A percentile compares a stretch with the other conserved stretches of the same genome.
Evolutionary conservation across 2,113 vertebrate species (phyloP).

Genomic region (Eulacestoma nigropectus): DNA sequence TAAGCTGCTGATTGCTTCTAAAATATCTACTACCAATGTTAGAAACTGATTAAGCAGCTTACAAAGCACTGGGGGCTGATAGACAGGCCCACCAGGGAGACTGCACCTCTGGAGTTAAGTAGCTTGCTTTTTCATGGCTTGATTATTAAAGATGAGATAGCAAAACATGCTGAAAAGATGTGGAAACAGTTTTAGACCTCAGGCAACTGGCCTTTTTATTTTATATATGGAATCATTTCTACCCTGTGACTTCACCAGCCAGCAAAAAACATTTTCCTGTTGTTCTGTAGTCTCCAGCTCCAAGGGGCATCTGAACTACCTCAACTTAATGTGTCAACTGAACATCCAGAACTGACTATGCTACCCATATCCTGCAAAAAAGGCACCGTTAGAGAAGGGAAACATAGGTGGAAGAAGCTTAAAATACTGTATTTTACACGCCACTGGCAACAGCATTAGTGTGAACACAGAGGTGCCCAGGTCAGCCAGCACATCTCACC

Average conservation of each 20-base stretch:
- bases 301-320: background rate
- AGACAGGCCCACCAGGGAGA: constrained; percentile 62
- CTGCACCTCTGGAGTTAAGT: constrained; percentile 54
- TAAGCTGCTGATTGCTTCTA: constrained; percentile 62
- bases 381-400: background rate
- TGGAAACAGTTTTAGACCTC: constrained; percentile 19
- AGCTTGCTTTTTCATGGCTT: constrained; percentile 35
- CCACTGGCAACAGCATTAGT: background rate
- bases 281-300: background rate
- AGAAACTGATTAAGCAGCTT: constrained; percentile 72
- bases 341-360: background rate
- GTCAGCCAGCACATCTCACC: background rate
- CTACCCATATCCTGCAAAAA: background rate
- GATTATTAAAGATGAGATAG: constrained; percentile 60
- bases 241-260: constrained; percentile 19
- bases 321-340: background rate
- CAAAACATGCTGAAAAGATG: constrained; percentile 42
- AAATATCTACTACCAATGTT: constrained; percentile 60
- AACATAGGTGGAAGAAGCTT: background rate
- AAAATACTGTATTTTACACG: background rate
- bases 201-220: constrained; percentile 1
- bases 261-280: background rate
- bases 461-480: background rate
- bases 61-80: constrained; percentile 54
- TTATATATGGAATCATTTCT: constrained; percentile 25